phyloP scores from a whole-genome alignment of 1,140 invertebrate genomes.

The Papilio aristodemus region DNA sequence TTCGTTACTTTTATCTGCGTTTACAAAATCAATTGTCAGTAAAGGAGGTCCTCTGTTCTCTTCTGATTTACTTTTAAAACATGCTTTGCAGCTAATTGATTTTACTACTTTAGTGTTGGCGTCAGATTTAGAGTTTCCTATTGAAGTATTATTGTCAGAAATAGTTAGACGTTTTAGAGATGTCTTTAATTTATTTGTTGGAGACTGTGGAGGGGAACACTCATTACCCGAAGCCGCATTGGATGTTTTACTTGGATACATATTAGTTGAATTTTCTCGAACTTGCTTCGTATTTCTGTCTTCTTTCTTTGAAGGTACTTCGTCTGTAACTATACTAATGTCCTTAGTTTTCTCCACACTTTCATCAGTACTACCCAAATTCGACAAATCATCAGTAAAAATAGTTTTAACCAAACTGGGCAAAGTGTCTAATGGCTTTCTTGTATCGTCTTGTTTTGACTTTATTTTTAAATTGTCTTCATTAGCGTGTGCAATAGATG shows the following conservation, averaged over 20 bases:
- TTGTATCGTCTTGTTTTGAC: slow-evolving; percentile 23
- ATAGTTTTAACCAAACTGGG: slow-evolving; percentile 48
- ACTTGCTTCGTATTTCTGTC: slow-evolving; percentile 12
- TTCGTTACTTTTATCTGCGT: slow-evolving; percentile 35
- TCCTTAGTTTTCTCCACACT: slow-evolving; percentile 33
- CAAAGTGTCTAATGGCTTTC: slow-evolving; percentile 34
- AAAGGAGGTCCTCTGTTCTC: slow-evolving; percentile 36
- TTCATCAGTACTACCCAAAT: slow-evolving; percentile 37
- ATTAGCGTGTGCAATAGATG: slow-evolving; percentile 9
- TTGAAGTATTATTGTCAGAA: slow-evolving; percentile 8
- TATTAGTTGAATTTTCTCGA: slow-evolving; percentile 21
- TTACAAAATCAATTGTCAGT: slow-evolving; percentile 39
- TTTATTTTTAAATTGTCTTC: slow-evolving; percentile 12
- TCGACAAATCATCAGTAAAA: slow-evolving; percentile 39
- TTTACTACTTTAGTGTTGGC: slow-evolving; percentile 15
- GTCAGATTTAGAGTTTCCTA: neutral
- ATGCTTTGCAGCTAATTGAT: slow-evolving; percentile 19
- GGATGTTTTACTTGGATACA: slow-evolving; percentile 15
- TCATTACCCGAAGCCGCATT: slow-evolving; percentile 10
- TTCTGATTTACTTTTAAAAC: slow-evolving; percentile 10
- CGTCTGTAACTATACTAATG: slow-evolving; percentile 43
- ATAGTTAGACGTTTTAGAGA: neutral
- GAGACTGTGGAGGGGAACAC: neutral
- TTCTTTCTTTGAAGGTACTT: neutral
- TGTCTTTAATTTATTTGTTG: neutral